Percentiles rank a stretch among this genome's conserved stretches.
Conservation (phyloP, 1,140 invertebrate genomes). For the Drosophila obscura region DNA sequence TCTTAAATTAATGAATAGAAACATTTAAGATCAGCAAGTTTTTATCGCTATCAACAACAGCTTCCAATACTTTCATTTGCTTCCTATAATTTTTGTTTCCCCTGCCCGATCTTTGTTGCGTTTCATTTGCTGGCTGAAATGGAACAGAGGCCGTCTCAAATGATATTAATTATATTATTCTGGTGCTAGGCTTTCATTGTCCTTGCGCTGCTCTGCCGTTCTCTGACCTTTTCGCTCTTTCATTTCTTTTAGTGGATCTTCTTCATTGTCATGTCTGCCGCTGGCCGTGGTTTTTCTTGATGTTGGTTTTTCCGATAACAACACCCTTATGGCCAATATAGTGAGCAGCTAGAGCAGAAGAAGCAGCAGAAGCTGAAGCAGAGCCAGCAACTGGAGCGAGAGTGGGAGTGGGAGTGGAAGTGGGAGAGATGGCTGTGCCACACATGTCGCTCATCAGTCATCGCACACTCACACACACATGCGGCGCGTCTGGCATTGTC, state of each 20-base stretch:
- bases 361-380: background rate
- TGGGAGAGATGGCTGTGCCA: constrained; percentile 29
- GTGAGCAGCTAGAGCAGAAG: background rate
- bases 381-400: constrained; percentile 1
- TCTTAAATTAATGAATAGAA: too few species aligned
- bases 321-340: constrained; percentile 68
- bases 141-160: too few species aligned
- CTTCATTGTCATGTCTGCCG: constrained; percentile 34
- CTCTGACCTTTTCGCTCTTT: too few species aligned
- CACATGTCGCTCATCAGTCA: constrained; percentile 76
- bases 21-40: too few species aligned
- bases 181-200: too few species aligned
- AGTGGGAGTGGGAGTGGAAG: constrained; percentile 5
- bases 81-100: too few species aligned
- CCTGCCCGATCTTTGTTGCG: too few species aligned
- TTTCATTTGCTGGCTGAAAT: too few species aligned
- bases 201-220: too few species aligned
- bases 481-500: constrained; percentile 71
- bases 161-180: too few species aligned
- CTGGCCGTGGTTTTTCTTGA: constrained; percentile 13
- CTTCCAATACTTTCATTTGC: too few species aligned
- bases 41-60: too few species aligned
- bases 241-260: background rate
- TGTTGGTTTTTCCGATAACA: constrained; percentile 53
- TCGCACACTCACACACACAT: constrained; percentile 25